These are phyloP conservation scores for Alosa sapidissima DNA, from an alignment of 2,797 vertebrate genomes.

Conservation along the genomic window DNA sequence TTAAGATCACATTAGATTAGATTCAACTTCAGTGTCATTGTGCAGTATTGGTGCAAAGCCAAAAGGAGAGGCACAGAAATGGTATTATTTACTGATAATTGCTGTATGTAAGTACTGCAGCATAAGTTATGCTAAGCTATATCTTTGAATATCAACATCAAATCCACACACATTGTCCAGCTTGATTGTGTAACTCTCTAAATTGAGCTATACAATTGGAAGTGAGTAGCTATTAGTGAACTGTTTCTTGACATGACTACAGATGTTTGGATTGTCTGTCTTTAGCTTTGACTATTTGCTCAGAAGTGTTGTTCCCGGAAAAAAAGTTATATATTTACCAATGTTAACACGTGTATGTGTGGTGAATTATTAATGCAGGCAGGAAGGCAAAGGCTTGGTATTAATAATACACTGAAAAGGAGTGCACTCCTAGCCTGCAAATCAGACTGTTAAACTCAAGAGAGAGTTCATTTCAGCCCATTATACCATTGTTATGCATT, in stretches of 20 bases:
- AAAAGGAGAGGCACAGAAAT: neutral
- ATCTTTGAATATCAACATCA: neutral
- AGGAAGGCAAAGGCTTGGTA: neutral
- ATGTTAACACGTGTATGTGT: constrained; percentile 16
- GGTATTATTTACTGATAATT: neutral
- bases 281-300: neutral
- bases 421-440: constrained; percentile 7
- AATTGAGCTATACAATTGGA: neutral
- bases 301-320: constrained; percentile 68
- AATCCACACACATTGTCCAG: neutral
- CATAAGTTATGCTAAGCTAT: neutral
- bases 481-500: constrained; percentile 18
- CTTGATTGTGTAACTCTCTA: neutral
- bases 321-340: constrained; percentile 44
- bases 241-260: neutral
- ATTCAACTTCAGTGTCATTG: neutral
- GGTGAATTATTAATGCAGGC: constrained; percentile 26
- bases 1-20: neutral
- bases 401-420: constrained; percentile 19
- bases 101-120: neutral
- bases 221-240: neutral
- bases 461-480: neutral
- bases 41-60: neutral
- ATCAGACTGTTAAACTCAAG: constrained; percentile 1
- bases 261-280: constrained; percentile 36